Evolutionary conservation across 2,888 invertebrate species (phyloP), one percentile per base, ranked within the genome.

Genomic region (Morpho helenor): DNA sequence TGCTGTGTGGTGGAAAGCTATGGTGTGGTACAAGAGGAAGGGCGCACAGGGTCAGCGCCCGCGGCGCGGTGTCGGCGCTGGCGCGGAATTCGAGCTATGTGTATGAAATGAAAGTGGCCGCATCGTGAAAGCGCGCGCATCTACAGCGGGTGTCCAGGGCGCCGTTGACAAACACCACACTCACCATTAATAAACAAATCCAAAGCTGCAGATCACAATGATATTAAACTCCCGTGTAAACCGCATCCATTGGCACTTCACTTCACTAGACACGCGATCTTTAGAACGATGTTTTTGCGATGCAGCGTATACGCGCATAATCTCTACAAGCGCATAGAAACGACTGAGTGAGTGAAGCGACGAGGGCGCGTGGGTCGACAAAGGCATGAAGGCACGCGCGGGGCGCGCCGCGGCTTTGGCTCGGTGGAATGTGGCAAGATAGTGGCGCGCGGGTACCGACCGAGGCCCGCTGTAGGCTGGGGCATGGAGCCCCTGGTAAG

Each of bases 301-400:
- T 69, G 72, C 74, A 68, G 65, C 71, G 74, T 68, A 75, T 71
- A 74, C 64, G 74, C 82, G 82, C 80, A 75, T 82, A 69, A 65
- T 74, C 73, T 71, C 74, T 68, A 66, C 74, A 82, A 79, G 78
- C 82, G 87, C 85, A 76, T 80, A 76, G 74, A 76, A 76, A 72
- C 84, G 82, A 87, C 86, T 87, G 85, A 81, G 75, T 70, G 79
- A 72, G 71, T 62, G 70, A 63, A 69, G 75, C 52, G 57, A 55
- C 66, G 93, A 92, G 93, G 93, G 94, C 94, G 94, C 94, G 93
- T 94, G 94, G 93, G 94, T 93, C 93, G 92, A 86, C 91, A 84
- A 89, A 92, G 92, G 90, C 68, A 72, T 64, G 70, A 67, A 92
- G 92, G 92, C 93, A 92, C 87, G 87, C 90, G 79, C 79, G 76